Conservation (phyloP, 2,888 invertebrate species). For the Andrena trimmerana region DNA sequence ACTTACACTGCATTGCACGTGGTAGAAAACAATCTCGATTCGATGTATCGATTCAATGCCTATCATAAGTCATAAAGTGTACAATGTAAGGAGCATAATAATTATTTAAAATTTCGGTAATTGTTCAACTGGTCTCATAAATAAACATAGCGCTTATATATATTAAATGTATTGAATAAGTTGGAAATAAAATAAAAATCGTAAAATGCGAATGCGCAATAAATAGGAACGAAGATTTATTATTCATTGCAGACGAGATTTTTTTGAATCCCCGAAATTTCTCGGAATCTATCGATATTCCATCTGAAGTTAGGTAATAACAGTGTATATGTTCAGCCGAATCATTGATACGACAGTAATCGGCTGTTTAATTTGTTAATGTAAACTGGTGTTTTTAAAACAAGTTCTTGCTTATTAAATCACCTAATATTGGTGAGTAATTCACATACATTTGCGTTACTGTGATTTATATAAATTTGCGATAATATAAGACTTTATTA, state of each 20-base stretch:
- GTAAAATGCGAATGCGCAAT: too few relatives aligned
- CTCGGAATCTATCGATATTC: not conserved
- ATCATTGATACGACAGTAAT: not conserved
- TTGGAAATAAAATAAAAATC: too few relatives aligned
- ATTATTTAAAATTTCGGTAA: too few relatives aligned
- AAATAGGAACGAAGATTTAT: too few relatives aligned
- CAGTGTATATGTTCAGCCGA: not conserved
- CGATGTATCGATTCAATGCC: slow-evolving; percentile 5
- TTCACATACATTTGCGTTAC: not conserved
- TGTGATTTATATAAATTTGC: not conserved
- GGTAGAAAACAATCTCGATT: not conserved
- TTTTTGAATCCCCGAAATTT: too few relatives aligned
- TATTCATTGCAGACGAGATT: too few relatives aligned
- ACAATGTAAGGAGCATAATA: too few relatives aligned
- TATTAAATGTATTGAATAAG: too few relatives aligned
- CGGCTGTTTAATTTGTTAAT: slow-evolving; percentile 19
- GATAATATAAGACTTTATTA: not conserved
- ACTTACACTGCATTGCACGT: not conserved
- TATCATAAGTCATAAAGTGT: too few relatives aligned
- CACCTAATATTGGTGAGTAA: slow-evolving; percentile 29
- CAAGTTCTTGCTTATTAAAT: slow-evolving; percentile 5
- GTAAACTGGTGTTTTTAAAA: slow-evolving; percentile 4
- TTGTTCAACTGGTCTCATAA: too few relatives aligned
- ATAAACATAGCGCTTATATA: too few relatives aligned
- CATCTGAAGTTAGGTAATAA: slow-evolving; percentile 3